phyloP scores from a whole-genome alignment of 2,797 vertebrate genomes.

The Pipistrellus pygmaeus region DNA sequence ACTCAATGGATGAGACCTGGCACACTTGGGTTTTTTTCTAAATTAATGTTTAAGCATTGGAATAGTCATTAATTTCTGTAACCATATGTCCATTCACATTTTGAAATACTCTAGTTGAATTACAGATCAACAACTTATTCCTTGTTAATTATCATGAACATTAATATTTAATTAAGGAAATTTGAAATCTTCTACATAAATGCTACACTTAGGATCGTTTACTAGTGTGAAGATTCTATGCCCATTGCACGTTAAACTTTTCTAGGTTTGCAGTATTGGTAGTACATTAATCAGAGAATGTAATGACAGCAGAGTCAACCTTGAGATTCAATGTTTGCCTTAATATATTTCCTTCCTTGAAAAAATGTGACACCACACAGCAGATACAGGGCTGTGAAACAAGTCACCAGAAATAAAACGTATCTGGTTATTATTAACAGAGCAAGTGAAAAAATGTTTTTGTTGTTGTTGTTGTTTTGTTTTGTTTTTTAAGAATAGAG shows the following conservation, averaged over 20 bases:
- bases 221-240: slow-evolving; percentile 27
- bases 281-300: slow-evolving; percentile 26
- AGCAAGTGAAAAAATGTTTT: not conserved
- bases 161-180: slow-evolving; percentile 58
- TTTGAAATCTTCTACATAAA: not conserved
- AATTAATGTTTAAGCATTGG: slow-evolving; percentile 53
- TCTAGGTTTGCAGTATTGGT: not conserved
- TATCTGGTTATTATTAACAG: not conserved
- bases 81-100: not conserved
- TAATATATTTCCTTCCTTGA: not conserved
- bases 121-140: not conserved
- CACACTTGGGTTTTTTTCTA: not conserved
- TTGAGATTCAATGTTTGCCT: slow-evolving; percentile 26
- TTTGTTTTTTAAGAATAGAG: not conserved
- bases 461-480: too few relatives aligned
- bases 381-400: not conserved
- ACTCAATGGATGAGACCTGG: slow-evolving; percentile 30
- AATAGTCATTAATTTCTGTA: slow-evolving; percentile 58
- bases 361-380: not conserved
- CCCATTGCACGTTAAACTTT: not conserved
- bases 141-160: slow-evolving; percentile 35
- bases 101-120: slow-evolving; percentile 6
- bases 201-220: not conserved
- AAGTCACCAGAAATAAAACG: not conserved
- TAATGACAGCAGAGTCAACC: not conserved